Conservation (phyloP, 2,888 invertebrate species). For the Plagodis pulveraria region DNA sequence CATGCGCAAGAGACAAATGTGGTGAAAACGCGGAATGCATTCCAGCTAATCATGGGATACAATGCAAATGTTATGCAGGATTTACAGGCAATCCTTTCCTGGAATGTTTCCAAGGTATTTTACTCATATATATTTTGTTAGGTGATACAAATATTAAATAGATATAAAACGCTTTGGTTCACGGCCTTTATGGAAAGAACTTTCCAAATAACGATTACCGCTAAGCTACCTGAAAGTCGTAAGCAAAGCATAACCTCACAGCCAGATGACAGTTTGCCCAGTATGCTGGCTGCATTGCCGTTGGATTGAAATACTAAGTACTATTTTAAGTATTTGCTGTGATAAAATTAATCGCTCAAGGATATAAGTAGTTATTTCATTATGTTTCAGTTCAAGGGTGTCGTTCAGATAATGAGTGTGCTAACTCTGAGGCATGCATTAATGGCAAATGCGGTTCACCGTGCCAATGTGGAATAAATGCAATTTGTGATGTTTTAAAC, state of each 20-base stretch:
- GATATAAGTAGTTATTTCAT: background rate
- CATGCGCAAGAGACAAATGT: constrained; percentile 91
- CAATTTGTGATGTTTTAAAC: constrained; percentile 92
- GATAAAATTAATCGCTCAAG: too few species aligned
- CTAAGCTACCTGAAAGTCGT: too few species aligned
- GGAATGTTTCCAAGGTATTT: constrained; percentile 86
- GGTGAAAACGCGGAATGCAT: constrained; percentile 93
- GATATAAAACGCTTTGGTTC: too few species aligned
- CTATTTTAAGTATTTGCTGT: too few species aligned
- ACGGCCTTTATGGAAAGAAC: constrained; percentile 2
- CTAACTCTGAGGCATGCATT: constrained; percentile 90
- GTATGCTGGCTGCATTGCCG: too few species aligned
- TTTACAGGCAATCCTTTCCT: constrained; percentile 91
- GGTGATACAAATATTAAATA: too few species aligned
- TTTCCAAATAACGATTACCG: background rate
- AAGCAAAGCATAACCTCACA: too few species aligned
- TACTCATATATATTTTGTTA: constrained; percentile 31
- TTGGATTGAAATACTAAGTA: too few species aligned
- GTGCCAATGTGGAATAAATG: constrained; percentile 91
- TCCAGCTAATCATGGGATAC: constrained; percentile 90
- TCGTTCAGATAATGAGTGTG: constrained; percentile 89
- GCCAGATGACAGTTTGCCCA: too few species aligned
- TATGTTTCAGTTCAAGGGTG: constrained; percentile 87
- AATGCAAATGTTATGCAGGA: constrained; percentile 90
- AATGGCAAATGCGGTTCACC: constrained; percentile 91